Evolutionary conservation across 2,888 invertebrate species (phyloP).

Genomic region (Macrosoma leucophasiata): DNA sequence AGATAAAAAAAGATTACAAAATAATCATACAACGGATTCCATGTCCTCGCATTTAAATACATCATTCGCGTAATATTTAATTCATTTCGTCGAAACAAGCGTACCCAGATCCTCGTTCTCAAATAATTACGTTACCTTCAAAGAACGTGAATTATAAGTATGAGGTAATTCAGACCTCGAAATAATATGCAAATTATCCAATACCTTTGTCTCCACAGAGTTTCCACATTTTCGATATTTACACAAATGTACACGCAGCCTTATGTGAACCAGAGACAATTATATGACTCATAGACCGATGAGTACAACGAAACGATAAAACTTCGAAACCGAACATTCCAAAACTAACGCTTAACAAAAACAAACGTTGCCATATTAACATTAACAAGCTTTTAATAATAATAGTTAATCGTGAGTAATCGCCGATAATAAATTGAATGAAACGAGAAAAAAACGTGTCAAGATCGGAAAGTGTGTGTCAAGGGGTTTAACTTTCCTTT

Average conservation of each 20-base stretch:
- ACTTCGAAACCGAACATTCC: conserved; percentile 56
- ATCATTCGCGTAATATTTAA: too few relatives aligned
- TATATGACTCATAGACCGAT: conserved; percentile 39
- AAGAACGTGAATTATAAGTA: conserved; percentile 41
- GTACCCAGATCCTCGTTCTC: conserved; percentile 27
- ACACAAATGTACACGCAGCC: conserved; percentile 59
- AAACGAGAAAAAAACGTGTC: conserved; percentile 57
- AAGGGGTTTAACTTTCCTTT: conserved; percentile 71
- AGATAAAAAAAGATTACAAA: too few relatives aligned
- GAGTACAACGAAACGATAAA: conserved; percentile 32
- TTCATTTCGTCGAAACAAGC: too few relatives aligned
- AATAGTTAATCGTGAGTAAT: conserved; percentile 38
- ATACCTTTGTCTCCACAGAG: conserved; percentile 44
- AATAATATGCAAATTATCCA: conserved; percentile 44
- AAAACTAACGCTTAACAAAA: conserved; percentile 53
- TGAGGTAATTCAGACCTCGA: conserved; percentile 45
- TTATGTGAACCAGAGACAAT: conserved; percentile 45
- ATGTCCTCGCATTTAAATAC: too few relatives aligned
- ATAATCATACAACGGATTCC: too few relatives aligned
- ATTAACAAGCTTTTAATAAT: conserved; percentile 38
- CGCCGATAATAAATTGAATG: conserved; percentile 28
- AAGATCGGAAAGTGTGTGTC: conserved; percentile 69
- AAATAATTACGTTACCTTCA: conserved; percentile 33
- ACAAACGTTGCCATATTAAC: conserved; percentile 66
- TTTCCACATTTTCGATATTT: conserved; percentile 40